These are phyloP conservation scores for Heterodera carotae DNA, from an alignment of 1,140 invertebrate species.

Conservation along the genomic window DNA sequence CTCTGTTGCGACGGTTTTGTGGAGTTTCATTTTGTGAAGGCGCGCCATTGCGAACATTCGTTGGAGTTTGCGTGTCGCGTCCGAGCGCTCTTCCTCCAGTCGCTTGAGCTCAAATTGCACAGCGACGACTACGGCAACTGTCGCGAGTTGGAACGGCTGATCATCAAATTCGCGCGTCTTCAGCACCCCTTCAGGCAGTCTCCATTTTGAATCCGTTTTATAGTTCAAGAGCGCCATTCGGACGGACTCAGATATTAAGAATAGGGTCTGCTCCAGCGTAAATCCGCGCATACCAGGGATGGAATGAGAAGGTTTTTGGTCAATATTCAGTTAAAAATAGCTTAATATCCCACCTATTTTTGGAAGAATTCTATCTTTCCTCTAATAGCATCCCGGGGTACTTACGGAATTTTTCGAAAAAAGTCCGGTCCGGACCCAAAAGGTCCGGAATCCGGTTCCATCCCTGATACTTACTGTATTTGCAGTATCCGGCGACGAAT, in stretches of 20 bases:
- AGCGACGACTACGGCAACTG: slow-evolving; percentile 35
- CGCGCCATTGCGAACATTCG: slow-evolving; percentile 28
- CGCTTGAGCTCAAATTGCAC: slow-evolving; percentile 41
- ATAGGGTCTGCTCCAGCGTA: too few species aligned
- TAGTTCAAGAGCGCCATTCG: too few species aligned
- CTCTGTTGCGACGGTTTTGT: slow-evolving; percentile 51
- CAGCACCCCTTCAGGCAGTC: slow-evolving; percentile 36
- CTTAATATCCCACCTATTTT: too few species aligned
- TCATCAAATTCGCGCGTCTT: slow-evolving; percentile 44
- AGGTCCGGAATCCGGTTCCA: too few species aligned
- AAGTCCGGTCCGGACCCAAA: too few species aligned
- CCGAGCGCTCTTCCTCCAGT: slow-evolving; percentile 28
- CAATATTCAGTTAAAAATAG: too few species aligned
- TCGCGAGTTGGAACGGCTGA: slow-evolving; percentile 28
- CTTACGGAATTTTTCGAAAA: too few species aligned
- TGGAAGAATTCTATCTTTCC: too few species aligned
- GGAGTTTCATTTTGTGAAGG: slow-evolving; percentile 44
- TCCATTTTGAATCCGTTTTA: not conserved
- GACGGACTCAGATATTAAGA: not conserved
- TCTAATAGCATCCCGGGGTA: too few species aligned
- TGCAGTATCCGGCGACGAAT: slow-evolving; percentile 43
- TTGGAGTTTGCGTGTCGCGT: slow-evolving; percentile 42
- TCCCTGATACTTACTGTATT: not conserved
- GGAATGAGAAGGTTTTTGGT: too few species aligned
- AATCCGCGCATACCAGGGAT: too few species aligned